Percentiles rank a stretch among this genome's conserved stretches.
Evolutionary conservation across 2,888 invertebrate species (phyloP).

Genomic region (Pachliopta kotzebuea): DNA sequence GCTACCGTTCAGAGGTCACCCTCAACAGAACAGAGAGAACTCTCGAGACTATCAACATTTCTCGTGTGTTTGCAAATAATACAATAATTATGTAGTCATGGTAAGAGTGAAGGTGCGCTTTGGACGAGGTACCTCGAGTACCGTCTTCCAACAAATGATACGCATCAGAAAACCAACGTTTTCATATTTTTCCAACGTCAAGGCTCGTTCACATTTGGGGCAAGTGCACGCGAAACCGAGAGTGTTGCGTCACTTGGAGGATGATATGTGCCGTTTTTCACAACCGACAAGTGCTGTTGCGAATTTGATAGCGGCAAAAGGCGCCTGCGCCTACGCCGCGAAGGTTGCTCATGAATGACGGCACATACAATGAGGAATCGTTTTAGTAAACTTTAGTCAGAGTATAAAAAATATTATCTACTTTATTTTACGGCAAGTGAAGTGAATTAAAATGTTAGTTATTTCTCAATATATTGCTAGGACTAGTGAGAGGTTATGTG

Average conservation of each 20-base stretch:
- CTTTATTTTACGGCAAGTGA: too few species aligned
- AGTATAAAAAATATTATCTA: too few species aligned
- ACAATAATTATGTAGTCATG: too few species aligned
- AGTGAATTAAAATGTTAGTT: too few species aligned
- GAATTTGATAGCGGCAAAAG: conserved; percentile 39
- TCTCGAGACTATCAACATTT: too few species aligned
- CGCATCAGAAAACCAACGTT: conserved; percentile 60
- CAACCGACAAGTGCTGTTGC: conserved; percentile 46
- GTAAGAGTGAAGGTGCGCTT: conserved; percentile 35
- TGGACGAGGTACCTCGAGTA: conserved; percentile 33
- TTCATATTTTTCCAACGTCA: conserved; percentile 73
- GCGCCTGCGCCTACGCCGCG: conserved; percentile 12
- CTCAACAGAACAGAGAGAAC: neutral
- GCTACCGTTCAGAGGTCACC: conserved; percentile 17
- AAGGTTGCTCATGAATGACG: conserved; percentile 15
- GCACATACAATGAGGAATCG: conserved; percentile 14
- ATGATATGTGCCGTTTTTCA: conserved; percentile 58
- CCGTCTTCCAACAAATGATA: conserved; percentile 44
- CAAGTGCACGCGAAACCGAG: conserved; percentile 78
- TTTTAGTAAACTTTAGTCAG: neutral
- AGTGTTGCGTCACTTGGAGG: conserved; percentile 66
- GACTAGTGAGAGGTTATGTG: neutral
- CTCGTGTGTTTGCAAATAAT: too few species aligned
- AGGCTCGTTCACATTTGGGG: conserved; percentile 69
- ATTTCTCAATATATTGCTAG: too few species aligned